These are phyloP conservation scores for Wiebesia pumilae DNA, from an alignment of 1,140 invertebrate species.

Conservation along the genomic window DNA sequence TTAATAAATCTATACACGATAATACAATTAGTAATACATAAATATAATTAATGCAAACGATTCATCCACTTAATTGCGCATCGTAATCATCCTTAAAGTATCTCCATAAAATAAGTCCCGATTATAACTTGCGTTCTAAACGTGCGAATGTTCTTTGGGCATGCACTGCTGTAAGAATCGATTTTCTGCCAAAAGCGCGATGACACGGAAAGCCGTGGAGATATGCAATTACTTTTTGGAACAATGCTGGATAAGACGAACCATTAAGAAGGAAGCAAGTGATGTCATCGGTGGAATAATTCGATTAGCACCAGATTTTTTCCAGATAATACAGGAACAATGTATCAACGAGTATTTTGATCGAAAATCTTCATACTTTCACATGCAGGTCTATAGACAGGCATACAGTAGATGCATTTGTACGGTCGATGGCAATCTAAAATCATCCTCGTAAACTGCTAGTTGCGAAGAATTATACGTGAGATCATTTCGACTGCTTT, in stretches of 20 bases:
- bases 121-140: neutral
- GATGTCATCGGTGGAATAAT: neutral
- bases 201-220: constrained; percentile 14
- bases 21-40: no score
- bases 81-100: neutral
- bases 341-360: neutral
- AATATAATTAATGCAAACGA: no score
- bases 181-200: constrained; percentile 36
- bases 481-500: neutral
- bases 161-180: constrained; percentile 7
- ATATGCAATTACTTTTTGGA: neutral
- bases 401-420: neutral
- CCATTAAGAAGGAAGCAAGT: constrained; percentile 2
- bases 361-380: neutral
- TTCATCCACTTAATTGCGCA: no score
- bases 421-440: neutral
- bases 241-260: neutral
- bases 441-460: neutral
- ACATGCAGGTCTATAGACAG: neutral
- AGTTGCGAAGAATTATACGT: neutral
- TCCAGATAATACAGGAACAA: neutral
- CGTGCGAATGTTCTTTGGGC: constrained; percentile 38
- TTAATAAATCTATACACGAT: no score
- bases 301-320: neutral
- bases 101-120: neutral